Base-by-base conservation (phyloP, 1,140 invertebrate genomes). In the Catajapyx aquilonaris region DNA sequence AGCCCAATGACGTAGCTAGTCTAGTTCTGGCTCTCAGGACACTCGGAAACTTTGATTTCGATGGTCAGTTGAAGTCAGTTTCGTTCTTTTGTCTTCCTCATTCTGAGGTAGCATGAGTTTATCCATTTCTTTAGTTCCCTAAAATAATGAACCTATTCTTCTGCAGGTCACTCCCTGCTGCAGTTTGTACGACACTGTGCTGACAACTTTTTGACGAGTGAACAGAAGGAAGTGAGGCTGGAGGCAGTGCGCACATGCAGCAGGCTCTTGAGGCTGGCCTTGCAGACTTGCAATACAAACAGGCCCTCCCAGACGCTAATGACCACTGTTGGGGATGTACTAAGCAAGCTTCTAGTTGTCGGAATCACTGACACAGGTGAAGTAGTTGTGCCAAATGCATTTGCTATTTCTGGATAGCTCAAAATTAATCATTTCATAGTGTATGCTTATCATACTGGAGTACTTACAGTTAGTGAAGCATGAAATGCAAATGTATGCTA, bases 221-320 rank as follows among this genome's bases (percentile, higher is more conserved):
- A 96, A 46, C 73, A 87, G 46, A 76, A 76, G 46, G 86, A 94
- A 54, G 78, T 98, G 1, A 69, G 93, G 15, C 55, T 96, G 32
- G 90, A 97, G 59, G 85, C 93, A 15, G 91, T 97, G 0, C 70
- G 79, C 50, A 97, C 90, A 0, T 91, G 90, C 50, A 85, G 84
- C 18, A 71, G 81, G 43, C 62, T 98, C 5, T 61, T 98, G 4
- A 69, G 80, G 37, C 69, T 90, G 28, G 76, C 83, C 9, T 66
- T 90, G 15, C 67, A 70, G 23, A 70, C 70, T 41, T 54, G 53
- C 40, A 13, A 13, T 28, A 55, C 55, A 18, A 61, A 60, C 42
- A 46, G 57, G 18, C 68, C 71, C 44, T 80, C 76, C 20, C 71
- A 74, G 48, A 83, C 84, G 0, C 71, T 93, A 0, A 83, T 79